Evolutionary conservation across 1,140 invertebrate genomes (phyloP), one percentile per base, ranked within the genome.

Genomic region (Drosophila punjabiensis): DNA sequence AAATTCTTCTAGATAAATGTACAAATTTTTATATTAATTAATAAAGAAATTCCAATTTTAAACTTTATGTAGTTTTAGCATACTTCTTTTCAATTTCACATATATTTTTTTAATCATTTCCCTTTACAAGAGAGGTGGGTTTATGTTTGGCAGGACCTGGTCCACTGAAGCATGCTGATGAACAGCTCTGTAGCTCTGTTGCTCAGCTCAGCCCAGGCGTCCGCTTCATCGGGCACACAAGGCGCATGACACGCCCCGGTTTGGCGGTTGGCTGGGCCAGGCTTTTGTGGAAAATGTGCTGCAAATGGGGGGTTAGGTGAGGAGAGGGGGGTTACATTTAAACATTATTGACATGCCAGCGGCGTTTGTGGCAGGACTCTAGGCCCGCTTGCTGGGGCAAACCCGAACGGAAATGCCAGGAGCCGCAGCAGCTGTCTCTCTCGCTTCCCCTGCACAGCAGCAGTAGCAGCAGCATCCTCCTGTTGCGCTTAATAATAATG

Each of bases 341-440:
- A 89, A 82, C 85, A 89, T 89, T 89, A 89, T 89, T 89, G 85
- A 90, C 85, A 89, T 89, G 85, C 85, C 85, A 90, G 61, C 81
- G 63, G 86, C 86, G 82, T 81, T 79, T 79, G 77, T 66, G 60
- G 61, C 61, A 79, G 76, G 60, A 65, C 76, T 73, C 52, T 66
- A 45, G 39, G 52, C 59, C 43, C 56, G 41, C 3, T 53, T 59
- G 64, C 16, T 50, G 78, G 56, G 78, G 56, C 41, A 78, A 48
- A 66, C 62, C 67, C 78, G 56, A 79, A 83, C 80, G 84, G 84
- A 87, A 77, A 81, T 81, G 55, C 68, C 64, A 81, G 62, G 33
- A 52, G 16, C 52, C 33, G 30, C 52, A 55, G 55, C 33, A n/a
- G 68, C 48, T 67, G 61, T 80, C 55, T 66, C 56, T 53, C 3